Conservation (phyloP, 2,888 invertebrate genomes). For the Drosophila pseudotakahashii region DNA sequence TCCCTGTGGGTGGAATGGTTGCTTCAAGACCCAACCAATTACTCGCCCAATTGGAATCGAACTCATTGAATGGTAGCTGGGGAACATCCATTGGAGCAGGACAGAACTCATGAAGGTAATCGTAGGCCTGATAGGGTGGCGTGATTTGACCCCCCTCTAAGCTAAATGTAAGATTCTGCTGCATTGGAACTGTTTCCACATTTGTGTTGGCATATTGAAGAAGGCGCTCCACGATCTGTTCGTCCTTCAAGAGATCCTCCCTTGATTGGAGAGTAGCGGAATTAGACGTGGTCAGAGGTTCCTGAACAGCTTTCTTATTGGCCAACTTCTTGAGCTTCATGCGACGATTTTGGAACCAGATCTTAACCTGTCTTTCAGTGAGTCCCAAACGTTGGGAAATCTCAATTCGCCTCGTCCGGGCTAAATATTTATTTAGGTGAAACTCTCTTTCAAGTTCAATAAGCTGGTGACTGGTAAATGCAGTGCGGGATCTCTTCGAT, state of each 20-base stretch:
- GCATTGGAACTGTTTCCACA: not conserved
- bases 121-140: conserved; percentile 25
- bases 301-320: conserved; percentile 14
- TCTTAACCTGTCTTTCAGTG: conserved; percentile 93
- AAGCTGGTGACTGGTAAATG: conserved; percentile 37
- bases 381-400: conserved; percentile 96
- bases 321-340: conserved; percentile 89
- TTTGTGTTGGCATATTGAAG: conserved; percentile 51
- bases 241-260: conserved; percentile 49
- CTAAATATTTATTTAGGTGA: conserved; percentile 78
- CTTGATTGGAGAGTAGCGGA: not conserved
- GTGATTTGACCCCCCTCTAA: conserved; percentile 12
- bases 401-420: conserved; percentile 95
- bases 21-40: conserved; percentile 11
- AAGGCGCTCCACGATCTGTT: conserved; percentile 66
- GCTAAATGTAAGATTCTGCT: not conserved
- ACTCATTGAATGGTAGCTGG: conserved; percentile 11
- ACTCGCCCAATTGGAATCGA: conserved; percentile 15
- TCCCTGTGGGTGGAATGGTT: not conserved
- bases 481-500: conserved; percentile 32
- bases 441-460: conserved; percentile 42
- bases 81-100: conserved; percentile 6
- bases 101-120: conserved; percentile 24
- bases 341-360: conserved; percentile 93
- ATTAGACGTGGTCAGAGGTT: not conserved